Conservation (phyloP, 2,888 invertebrate genomes). For the Chaetoderma sp. region DNA sequence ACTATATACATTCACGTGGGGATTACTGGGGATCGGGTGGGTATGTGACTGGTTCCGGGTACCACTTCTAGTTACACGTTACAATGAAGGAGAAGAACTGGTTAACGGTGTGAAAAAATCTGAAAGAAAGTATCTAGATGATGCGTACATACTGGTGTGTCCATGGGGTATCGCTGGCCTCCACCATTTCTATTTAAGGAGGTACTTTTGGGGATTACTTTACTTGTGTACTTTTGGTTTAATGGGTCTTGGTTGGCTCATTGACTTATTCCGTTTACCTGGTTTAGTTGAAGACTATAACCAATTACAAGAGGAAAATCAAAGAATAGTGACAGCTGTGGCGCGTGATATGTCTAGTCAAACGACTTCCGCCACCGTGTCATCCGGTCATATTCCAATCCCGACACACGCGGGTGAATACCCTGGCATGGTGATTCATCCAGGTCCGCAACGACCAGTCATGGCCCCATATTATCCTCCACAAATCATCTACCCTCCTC, state of each 20-base stretch:
- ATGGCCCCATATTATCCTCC: no score
- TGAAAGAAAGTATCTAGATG: slow-evolving; percentile 44
- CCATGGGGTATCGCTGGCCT: slow-evolving; percentile 40
- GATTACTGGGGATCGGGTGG: slow-evolving; percentile 47
- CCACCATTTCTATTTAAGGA: slow-evolving; percentile 45
- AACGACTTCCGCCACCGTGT: no score
- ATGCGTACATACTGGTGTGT: slow-evolving; percentile 48
- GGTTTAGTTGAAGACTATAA: slow-evolving; percentile 45
- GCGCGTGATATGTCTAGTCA: no score
- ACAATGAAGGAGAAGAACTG: slow-evolving; percentile 32
- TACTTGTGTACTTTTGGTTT: slow-evolving; percentile 50
- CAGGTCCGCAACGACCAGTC: no score
- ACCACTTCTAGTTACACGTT: slow-evolving; percentile 41
- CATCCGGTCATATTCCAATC: no score
- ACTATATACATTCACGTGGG: slow-evolving; percentile 45
- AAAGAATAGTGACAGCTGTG: not conserved
- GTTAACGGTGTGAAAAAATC: slow-evolving; percentile 3
- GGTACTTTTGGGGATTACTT: slow-evolving; percentile 45
- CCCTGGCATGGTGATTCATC: no score
- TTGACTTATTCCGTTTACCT: slow-evolving; percentile 46
- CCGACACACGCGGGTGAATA: no score
- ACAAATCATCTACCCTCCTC: no score
- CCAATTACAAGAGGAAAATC: slow-evolving; percentile 5
- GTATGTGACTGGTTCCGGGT: slow-evolving; percentile 51
- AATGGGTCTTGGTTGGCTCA: slow-evolving; percentile 47